phyloP scores from a whole-genome alignment of 2,888 invertebrate genomes.

The Ennomos fuscantarius region DNA sequence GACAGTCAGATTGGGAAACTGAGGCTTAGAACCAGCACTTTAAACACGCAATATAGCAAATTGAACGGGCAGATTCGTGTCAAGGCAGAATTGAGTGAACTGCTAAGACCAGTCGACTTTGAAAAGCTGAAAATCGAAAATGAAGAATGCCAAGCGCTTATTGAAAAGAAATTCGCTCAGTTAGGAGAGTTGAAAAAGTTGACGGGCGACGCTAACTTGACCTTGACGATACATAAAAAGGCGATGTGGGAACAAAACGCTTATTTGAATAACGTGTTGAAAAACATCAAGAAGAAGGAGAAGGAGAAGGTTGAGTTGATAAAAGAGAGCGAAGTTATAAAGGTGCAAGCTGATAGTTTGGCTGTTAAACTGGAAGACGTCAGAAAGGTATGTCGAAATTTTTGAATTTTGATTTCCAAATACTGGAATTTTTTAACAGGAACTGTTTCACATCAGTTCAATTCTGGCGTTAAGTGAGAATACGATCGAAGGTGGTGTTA shows the following conservation, averaged over 20 bases:
- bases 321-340: conserved; percentile 65
- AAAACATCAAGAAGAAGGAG: conserved; percentile 68
- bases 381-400: conserved; percentile 65
- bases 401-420: too few species aligned
- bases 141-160: conserved; percentile 72
- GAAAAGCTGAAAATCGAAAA: conserved; percentile 87
- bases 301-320: conserved; percentile 69
- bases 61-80: conserved; percentile 81
- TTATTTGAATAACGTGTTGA: conserved; percentile 69
- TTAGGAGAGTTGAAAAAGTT: conserved; percentile 84
- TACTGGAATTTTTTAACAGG: too few species aligned
- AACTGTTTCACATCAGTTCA: too few species aligned
- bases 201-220: conserved; percentile 85
- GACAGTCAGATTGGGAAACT: conserved; percentile 85
- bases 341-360: conserved; percentile 67
- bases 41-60: conserved; percentile 82
- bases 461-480: too few species aligned
- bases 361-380: conserved; percentile 66
- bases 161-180: conserved; percentile 83
- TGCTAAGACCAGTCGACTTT: conserved; percentile 86
- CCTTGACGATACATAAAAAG: conserved; percentile 83
- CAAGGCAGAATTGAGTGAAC: conserved; percentile 85
- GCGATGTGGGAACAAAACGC: conserved; percentile 80
- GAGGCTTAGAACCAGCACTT: conserved; percentile 83
- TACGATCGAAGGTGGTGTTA: too few species aligned